Evolutionary conservation across 1,140 invertebrate species (phyloP).

Genomic region (Zaprionus africanus): DNA sequence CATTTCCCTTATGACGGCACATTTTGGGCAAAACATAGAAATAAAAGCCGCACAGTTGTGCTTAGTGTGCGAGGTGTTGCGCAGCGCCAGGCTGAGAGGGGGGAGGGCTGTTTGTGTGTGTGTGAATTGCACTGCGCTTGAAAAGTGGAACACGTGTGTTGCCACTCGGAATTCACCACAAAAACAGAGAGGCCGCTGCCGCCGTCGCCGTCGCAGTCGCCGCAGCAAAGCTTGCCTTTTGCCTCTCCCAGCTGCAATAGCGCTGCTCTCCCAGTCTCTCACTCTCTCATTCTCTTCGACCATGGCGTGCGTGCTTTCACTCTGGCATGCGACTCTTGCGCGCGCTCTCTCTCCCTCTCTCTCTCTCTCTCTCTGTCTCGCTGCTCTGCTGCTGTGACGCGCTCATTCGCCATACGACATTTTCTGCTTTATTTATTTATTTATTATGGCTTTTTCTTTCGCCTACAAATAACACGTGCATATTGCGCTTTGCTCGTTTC

Average conservation of each 20-base stretch:
- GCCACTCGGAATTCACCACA: slow-evolving; percentile 69
- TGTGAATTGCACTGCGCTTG: slow-evolving; percentile 30
- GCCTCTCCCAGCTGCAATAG: slow-evolving; percentile 30
- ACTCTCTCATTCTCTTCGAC: neutral
- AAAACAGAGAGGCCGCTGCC: slow-evolving; percentile 66
- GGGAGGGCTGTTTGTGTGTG: neutral
- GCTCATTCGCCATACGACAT: slow-evolving; percentile 11
- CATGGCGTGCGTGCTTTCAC: neutral
- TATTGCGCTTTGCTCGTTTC: slow-evolving; percentile 51
- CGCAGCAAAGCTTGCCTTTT: slow-evolving; percentile 53
- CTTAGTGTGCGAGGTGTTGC: slow-evolving; percentile 6
- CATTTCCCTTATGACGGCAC: slow-evolving; percentile 33
- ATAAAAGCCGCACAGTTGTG: slow-evolving; percentile 40
- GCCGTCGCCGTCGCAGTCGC: too few species aligned
- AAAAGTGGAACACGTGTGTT: slow-evolving; percentile 75
- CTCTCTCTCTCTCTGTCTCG: neutral
- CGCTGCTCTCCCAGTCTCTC: slow-evolving; percentile 8
- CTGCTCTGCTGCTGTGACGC: neutral
- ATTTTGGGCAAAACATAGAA: slow-evolving; percentile 42
- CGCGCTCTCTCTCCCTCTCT: neutral
- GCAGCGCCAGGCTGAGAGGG: neutral
- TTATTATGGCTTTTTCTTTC: slow-evolving; percentile 53
- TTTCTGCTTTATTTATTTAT: slow-evolving; percentile 48
- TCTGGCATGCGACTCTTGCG: neutral
- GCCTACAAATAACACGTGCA: slow-evolving; percentile 76